These are phyloP conservation scores for Coronaproctus castanopsis DNA, from an alignment of 2,888 invertebrate genomes.

Conservation along the genomic window DNA sequence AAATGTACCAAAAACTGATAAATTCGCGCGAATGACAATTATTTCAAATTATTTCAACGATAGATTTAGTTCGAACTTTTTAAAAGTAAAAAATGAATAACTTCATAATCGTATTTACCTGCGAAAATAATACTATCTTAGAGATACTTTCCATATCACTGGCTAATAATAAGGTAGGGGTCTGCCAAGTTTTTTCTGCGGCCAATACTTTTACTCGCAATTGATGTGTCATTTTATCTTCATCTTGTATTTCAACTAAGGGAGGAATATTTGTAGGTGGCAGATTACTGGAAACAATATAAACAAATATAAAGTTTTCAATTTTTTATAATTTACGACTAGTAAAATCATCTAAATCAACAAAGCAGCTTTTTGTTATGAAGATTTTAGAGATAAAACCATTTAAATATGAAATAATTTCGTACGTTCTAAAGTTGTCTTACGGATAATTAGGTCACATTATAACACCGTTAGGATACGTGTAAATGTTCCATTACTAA, in stretches of 20 bases:
- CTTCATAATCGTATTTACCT: slow-evolving; percentile 30
- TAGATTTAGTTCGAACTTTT: too few species aligned
- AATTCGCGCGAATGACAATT: too few species aligned
- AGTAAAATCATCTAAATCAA: neutral
- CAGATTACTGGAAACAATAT: neutral
- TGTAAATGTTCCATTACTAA: too few species aligned
- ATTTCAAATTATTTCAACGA: too few species aligned
- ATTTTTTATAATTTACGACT: slow-evolving; percentile 9
- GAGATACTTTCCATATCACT: slow-evolving; percentile 35
- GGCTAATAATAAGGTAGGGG: slow-evolving; percentile 57
- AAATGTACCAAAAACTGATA: too few species aligned
- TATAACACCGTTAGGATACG: too few species aligned
- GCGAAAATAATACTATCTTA: slow-evolving; percentile 59
- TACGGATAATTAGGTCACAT: too few species aligned
- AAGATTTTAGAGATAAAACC: too few species aligned
- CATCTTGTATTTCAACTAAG: slow-evolving; percentile 31
- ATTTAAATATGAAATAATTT: too few species aligned
- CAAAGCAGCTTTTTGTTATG: too few species aligned
- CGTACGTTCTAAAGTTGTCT: too few species aligned
- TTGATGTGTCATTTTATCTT: slow-evolving; percentile 41
- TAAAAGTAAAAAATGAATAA: neutral
- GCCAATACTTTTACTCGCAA: slow-evolving; percentile 57
- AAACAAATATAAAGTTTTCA: neutral
- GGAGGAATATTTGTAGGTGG: slow-evolving; percentile 24
- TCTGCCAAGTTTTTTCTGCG: slow-evolving; percentile 71